Percentiles rank a stretch among this genome's conserved stretches.
Evolutionary conservation across 2,797 vertebrate genomes (phyloP).

Genomic region (Catamblyrhynchus diadema): DNA sequence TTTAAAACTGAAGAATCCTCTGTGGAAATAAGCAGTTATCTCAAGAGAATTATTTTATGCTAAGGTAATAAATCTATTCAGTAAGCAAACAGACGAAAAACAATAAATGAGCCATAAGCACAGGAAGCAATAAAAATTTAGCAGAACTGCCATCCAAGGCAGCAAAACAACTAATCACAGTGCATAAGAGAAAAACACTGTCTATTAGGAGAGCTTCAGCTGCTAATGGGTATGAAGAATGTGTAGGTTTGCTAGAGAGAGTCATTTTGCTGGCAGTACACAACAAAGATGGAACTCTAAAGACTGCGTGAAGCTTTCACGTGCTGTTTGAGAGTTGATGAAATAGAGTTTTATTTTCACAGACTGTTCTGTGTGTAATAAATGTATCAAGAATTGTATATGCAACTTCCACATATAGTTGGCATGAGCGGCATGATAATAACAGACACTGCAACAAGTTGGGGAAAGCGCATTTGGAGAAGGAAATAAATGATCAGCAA

Average conservation of each 20-base stretch:
- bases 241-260: not conserved
- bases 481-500: not conserved
- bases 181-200: not conserved
- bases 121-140: slow-evolving; percentile 16
- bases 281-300: not conserved
- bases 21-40: not conserved
- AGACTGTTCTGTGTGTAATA: not conserved
- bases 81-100: slow-evolving; percentile 43
- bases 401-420: not conserved
- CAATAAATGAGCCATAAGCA: slow-evolving; percentile 48
- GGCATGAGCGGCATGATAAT: not conserved
- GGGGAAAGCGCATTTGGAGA: rapidly evolving
- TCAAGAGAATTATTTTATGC: slow-evolving; percentile 37
- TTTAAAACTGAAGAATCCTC: not conserved
- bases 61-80: slow-evolving; percentile 45
- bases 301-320: not conserved
- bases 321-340: not conserved
- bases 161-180: slow-evolving; percentile 20
- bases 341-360: not conserved
- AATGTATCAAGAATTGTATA: not conserved
- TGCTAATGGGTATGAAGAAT: not conserved
- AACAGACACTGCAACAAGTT: not conserved
- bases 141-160: slow-evolving; percentile 1
- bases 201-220: not conserved
- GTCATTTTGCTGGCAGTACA: not conserved